These are phyloP conservation scores for Argynnis bischoffii DNA, from an alignment of 2,888 invertebrate genomes.

Conservation along the genomic window DNA sequence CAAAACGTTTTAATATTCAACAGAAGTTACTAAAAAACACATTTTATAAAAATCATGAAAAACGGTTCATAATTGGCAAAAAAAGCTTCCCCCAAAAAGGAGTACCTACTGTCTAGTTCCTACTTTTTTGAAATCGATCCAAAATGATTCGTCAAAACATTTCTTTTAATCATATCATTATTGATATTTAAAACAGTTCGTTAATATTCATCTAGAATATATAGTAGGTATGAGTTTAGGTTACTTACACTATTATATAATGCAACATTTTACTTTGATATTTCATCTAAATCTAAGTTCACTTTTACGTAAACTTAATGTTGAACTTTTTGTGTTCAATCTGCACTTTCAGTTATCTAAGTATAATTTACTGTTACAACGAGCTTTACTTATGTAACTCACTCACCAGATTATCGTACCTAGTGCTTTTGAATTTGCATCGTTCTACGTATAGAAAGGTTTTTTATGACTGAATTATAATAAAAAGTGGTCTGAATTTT, in stretches of 20 bases:
- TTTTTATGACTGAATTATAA: no score
- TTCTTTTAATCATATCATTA: neutral
- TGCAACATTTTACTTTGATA: slow-evolving; percentile 5
- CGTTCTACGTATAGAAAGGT: neutral
- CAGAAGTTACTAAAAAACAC: no score
- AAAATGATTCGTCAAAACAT: no score
- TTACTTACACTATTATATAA: slow-evolving; percentile 10
- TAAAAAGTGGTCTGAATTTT: no score
- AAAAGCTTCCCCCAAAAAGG: no score
- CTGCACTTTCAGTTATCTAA: slow-evolving; percentile 21
- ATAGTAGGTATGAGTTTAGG: neutral
- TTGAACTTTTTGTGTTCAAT: slow-evolving; percentile 22
- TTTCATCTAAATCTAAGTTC: slow-evolving; percentile 21
- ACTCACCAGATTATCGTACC: no score
- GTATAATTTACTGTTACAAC: slow-evolving; percentile 2
- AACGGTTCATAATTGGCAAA: no score
- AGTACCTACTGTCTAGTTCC: no score
- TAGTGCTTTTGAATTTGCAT: neutral
- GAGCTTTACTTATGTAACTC: slow-evolving; percentile 10
- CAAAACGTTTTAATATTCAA: neutral
- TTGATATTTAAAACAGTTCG: neutral
- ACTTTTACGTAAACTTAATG: slow-evolving; percentile 21
- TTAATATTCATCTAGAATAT: neutral
- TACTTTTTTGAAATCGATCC: no score
- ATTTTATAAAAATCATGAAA: no score